These are phyloP conservation scores for Microplitis mediator DNA, from an alignment of 1,140 invertebrate genomes.

Conservation along the genomic window DNA sequence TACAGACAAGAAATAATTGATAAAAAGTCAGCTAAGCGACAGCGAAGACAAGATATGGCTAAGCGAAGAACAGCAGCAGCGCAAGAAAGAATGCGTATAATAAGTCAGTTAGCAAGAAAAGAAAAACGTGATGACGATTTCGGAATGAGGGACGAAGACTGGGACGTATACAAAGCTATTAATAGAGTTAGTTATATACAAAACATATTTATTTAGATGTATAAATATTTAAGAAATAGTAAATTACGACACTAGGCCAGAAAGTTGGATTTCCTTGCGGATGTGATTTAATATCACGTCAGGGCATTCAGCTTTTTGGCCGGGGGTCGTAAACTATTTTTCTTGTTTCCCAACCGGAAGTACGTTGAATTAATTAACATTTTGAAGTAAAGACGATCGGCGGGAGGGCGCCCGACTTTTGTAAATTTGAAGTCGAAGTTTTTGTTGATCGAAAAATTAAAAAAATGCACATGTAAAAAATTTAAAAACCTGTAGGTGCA, in stretches of 20 bases:
- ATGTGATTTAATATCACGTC: too few species aligned
- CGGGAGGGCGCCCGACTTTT: too few species aligned
- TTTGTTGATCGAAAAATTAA: neutral
- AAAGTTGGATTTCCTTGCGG: too few species aligned
- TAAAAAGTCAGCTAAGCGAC: constrained; percentile 72
- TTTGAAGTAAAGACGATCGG: too few species aligned
- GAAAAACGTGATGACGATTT: constrained; percentile 91
- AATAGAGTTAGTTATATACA: constrained; percentile 69
- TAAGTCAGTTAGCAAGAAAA: constrained; percentile 83
- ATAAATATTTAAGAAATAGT: neutral
- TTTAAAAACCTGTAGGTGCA: too few species aligned
- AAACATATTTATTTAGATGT: neutral
- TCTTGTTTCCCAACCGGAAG: too few species aligned
- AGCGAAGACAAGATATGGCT: constrained; percentile 85
- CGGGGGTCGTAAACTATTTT: too few species aligned
- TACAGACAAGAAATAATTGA: constrained; percentile 70
- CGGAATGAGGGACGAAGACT: constrained; percentile 91
- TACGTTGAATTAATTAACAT: too few species aligned
- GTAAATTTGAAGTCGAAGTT: too few species aligned
- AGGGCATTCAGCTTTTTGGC: too few species aligned
- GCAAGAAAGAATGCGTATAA: constrained; percentile 91
- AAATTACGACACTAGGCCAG: neutral
- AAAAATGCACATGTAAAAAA: too few species aligned
- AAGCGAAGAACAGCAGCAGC: constrained; percentile 86
- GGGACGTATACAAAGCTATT: constrained; percentile 94